Conservation (phyloP, 2,888 invertebrate species). For the Mythimna loreyi region DNA sequence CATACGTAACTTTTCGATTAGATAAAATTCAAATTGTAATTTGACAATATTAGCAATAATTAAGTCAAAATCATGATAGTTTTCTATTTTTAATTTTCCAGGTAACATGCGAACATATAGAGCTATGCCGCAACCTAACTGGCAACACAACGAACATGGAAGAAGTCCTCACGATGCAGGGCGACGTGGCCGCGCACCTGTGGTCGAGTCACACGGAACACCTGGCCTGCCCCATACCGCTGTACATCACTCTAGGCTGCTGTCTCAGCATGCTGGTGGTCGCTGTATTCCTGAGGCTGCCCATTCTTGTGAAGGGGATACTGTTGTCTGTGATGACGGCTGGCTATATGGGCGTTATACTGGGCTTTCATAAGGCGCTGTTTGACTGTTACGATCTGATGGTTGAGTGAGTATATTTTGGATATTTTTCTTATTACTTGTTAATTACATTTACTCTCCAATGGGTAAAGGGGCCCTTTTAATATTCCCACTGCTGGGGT, state of each 20-base stretch:
- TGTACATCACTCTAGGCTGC: constrained; percentile 96
- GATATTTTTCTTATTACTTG: background rate
- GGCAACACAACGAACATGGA: constrained; percentile 88
- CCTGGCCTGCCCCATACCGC: constrained; percentile 95
- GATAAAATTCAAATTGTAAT: too few species aligned
- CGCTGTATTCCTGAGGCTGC: constrained; percentile 95
- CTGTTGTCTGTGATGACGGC: constrained; percentile 95
- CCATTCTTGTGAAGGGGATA: constrained; percentile 95
- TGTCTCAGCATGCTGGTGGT: constrained; percentile 96
- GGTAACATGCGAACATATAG: constrained; percentile 86
- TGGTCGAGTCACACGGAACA: constrained; percentile 91
- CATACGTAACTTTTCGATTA: too few species aligned
- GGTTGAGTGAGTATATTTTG: constrained; percentile 92
- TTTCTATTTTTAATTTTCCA: constrained; percentile 63
- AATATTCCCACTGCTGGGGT: too few species aligned
- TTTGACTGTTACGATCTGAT: constrained; percentile 96
- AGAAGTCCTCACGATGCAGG: constrained; percentile 83
- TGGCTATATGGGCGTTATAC: constrained; percentile 95
- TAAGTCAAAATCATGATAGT: background rate
- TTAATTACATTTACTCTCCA: too few species aligned
- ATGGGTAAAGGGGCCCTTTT: too few species aligned
- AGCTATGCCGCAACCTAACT: constrained; percentile 83
- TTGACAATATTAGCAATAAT: background rate
- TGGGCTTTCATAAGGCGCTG: constrained; percentile 94
- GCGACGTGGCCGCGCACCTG: constrained; percentile 76